These are phyloP conservation scores for Prochilodus magdalenae DNA, from an alignment of 2,113 vertebrate species.

Conservation along the genomic window DNA sequence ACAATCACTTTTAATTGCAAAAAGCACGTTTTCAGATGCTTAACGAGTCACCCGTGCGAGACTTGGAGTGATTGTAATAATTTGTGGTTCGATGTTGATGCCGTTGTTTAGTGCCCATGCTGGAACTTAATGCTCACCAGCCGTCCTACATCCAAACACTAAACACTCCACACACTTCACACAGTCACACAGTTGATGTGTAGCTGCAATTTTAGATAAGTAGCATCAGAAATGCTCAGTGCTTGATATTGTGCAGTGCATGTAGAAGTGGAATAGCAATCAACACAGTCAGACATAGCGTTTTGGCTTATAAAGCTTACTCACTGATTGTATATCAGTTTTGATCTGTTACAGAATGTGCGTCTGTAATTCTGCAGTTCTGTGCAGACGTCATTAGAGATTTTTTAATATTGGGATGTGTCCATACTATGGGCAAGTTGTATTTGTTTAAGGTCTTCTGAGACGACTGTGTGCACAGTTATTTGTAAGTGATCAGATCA, in stretches of 20 bases:
- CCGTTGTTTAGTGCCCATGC: conserved; percentile 8
- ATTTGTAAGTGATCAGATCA: too few species aligned
- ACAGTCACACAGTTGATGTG: not conserved
- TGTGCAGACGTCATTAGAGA: too few species aligned
- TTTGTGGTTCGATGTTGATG: conserved; percentile 22
- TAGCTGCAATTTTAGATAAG: not conserved
- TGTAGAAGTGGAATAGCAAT: not conserved
- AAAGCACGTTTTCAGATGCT: conserved; percentile 33
- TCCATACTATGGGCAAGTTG: too few species aligned
- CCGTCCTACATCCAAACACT: not conserved
- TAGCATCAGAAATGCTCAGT: not conserved
- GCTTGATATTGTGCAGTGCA: not conserved
- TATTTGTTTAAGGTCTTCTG: too few species aligned
- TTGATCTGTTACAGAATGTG: too few species aligned
- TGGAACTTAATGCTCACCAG: not conserved
- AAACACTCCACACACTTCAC: not conserved
- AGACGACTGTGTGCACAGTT: too few species aligned
- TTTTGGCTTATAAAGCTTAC: not conserved
- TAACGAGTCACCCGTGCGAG: conserved; percentile 10
- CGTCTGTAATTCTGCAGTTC: too few species aligned
- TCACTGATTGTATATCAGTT: not conserved
- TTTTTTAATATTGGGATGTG: too few species aligned
- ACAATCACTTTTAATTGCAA: conserved; percentile 1
- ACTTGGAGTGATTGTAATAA: conserved; percentile 30
- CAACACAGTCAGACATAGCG: not conserved